Evolutionary conservation across 2,888 invertebrate species (phyloP), one percentile per base, ranked within the genome.

Genomic region (Hydropsyche betteni): DNA sequence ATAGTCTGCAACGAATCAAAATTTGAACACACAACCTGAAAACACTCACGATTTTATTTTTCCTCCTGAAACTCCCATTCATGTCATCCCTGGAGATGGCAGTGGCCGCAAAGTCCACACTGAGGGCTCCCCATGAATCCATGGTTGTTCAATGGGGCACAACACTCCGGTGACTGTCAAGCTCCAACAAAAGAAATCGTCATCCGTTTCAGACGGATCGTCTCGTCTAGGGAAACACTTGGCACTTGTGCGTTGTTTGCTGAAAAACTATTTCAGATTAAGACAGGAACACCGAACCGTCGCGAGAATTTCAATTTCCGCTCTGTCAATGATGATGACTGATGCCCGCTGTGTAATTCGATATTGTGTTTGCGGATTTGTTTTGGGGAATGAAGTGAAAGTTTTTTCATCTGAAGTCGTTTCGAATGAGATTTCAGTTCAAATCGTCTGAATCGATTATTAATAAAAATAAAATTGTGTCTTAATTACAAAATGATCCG

Each of bases 91-190:
- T 89, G 76, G 90, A 90, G 81, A 93, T 90, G 16, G 91, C 92
- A 78, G 90, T 90, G 69, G 90, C 86, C 64, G 90, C 89, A 75
- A 88, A 87, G 81, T 91, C 90, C 81, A 90, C 90, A 80, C 90
- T 90, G 82, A 93, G 84, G 80, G 90, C 90, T 78, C 91, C 92
- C 92, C 92, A 92, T 81, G 90, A 90, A 87, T 92, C 92, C 92
- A 93, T 92, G 76, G 51, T 74, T 7, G 72, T 36, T 12, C 53
- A 34, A 8, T 34, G n/a, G 55, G 16, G 6, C 51, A 51, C 51
- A 51, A 51, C 51, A 51, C 51, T 24, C 24, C 51, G 51, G 2
- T 51, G 51, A 24, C 24, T 24, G 24, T 24, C 24, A 24, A 2
- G 24, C 24, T 24, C 24, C 24, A 24, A 24, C 24, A 24, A 24